Evolutionary conservation across 2,113 vertebrate genomes (phyloP), one percentile per base, ranked within the genome.

Genomic region (Brevimyrus niger): DNA sequence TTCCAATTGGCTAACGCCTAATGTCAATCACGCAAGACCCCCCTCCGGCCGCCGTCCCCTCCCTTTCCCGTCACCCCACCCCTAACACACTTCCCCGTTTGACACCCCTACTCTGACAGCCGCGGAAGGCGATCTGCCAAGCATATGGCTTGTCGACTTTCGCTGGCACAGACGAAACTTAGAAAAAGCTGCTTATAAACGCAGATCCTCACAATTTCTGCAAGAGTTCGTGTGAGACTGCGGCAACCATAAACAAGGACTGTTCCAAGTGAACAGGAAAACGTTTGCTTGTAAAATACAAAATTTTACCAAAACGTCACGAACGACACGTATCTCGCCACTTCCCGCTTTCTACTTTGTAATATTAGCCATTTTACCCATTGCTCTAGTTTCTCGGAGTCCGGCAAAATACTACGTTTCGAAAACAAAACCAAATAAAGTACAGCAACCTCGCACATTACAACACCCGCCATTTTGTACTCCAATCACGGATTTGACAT

Each of bases 381-480:
- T 55, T 1, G 11, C 38, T 85, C 8, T 42, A 47, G 35, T 46
- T 55, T 27, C 82, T 21, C 5, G 23, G 47, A 85, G 55, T 88
- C 89, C 35, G 69, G 87, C 84, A 42, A 73, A 55, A 89, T 50
- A 76, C 82, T 76, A 82, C 87, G 69, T 87, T 7, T 51, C 86
- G 90, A 87, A 83, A 89, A 86, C 27, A 83, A 44, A 83, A 23
- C 80, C 65, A 89, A 89, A 85, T 90, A 89, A 90, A 93, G 92
- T 94, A 92, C 92, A 89, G 89, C 90, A 76, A 86, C 88, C 65
- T 92, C 92, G 38, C 50, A 80, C 92, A 89, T 90, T 91, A 91
- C 91, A 92, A 92, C 94, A 91, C 92, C 94, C 96, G 96, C 96
- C 96, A 96, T 97, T 95, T 97, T 97, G 95, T 93, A 93, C 92